Evolutionary conservation across 2,888 invertebrate genomes (phyloP), one percentile per base, ranked within the genome.

Genomic region (Seira sanloemensis): DNA sequence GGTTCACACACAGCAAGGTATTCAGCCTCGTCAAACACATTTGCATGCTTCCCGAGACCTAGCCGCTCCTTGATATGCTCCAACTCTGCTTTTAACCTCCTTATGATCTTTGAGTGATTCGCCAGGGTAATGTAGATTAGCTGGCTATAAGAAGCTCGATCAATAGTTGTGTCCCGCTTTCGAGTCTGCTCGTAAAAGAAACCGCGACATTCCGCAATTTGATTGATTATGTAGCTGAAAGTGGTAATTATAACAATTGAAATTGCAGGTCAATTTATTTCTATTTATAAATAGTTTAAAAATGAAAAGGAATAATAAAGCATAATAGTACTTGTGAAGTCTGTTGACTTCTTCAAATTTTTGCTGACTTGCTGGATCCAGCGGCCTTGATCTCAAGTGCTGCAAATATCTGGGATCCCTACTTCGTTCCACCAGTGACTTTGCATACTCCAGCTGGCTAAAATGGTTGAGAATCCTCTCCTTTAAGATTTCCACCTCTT

Each of bases 401-500:
- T 87, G 78, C 25, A 86, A 74, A 66, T 86, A 88, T 46, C 90
- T 89, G 1, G 90, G 90, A 86, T 92, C 91, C 24, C 89, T 88
- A 83, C 91, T 90, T 16, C 91, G 88, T 46, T 90, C 90, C 21
- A 91, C 89, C 16, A 91, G 85, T 9, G 90, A 87, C 24, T 90
- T 89, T 67, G 91, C 91, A 77, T 92, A 91, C 88, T 92, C 91
- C 0, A 90, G 86, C 88, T 91, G 90, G 1, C 91, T 91, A 75
- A 91, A 91, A 72, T 90, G 89, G 78, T 91, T 91, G 25, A 94
- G 90, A 50, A 93, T 90, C 65, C 92, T 91, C 77, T 93, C 92
- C 89, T 93, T 93, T 79, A 93, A 90, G 0, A 91, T 91, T 86
- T 92, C 92, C 0, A 95, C 93, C 90, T 95, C 95, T 58, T 92